Evolutionary conservation across 2,888 invertebrate genomes (phyloP).

Genomic region (Slavum lentiscoides): DNA sequence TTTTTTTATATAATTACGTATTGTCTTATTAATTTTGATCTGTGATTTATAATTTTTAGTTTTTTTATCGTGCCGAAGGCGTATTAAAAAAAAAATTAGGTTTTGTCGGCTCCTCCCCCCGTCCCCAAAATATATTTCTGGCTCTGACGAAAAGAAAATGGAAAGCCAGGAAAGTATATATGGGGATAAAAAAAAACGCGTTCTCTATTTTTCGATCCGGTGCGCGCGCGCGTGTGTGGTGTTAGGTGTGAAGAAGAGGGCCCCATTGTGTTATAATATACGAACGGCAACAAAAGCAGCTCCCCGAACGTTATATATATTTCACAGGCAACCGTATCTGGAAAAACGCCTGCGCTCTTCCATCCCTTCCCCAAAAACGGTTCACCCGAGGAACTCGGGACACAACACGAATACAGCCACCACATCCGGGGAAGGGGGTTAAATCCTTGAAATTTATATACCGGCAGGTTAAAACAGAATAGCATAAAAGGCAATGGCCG

Average conservation of each 20-base stretch:
- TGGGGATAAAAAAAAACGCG: neutral
- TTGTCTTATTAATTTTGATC: too few relatives aligned
- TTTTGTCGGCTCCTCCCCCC: too few relatives aligned
- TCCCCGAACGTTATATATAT: conserved; percentile 37
- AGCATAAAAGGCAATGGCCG: conserved; percentile 48
- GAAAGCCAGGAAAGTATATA: neutral
- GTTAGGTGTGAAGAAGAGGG: conserved; percentile 40
- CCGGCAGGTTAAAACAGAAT: conserved; percentile 51
- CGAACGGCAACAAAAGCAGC: conserved; percentile 43
- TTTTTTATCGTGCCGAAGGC: too few relatives aligned
- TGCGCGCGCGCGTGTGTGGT: conserved; percentile 16
- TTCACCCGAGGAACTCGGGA: too few relatives aligned
- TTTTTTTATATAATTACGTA: too few relatives aligned
- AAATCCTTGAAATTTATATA: conserved; percentile 51
- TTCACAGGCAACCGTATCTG: conserved; percentile 43
- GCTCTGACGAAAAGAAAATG: too few relatives aligned
- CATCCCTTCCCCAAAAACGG: too few relatives aligned
- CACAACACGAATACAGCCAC: neutral
- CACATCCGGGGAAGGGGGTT: conserved; percentile 13
- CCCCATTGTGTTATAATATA: conserved; percentile 20
- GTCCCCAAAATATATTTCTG: too few relatives aligned
- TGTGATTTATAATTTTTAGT: too few relatives aligned
- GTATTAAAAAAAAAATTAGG: too few relatives aligned
- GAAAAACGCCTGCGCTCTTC: neutral
- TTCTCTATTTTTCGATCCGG: conserved; percentile 24